phyloP scores from a whole-genome alignment of 2,113 vertebrate species.

The Micronycteris hirsuta region DNA sequence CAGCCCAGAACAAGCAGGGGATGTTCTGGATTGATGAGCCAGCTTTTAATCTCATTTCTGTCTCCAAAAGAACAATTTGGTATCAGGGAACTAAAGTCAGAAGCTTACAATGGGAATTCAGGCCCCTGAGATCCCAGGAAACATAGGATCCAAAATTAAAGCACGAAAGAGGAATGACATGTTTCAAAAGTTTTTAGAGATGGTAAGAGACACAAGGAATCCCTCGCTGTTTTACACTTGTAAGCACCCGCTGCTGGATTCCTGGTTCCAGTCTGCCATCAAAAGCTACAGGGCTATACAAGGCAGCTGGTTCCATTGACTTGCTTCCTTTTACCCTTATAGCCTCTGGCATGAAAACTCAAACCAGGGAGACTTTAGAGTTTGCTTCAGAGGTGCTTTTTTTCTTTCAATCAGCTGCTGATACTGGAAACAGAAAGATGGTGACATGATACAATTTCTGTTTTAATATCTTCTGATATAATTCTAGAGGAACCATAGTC shows the following conservation, averaged over 20 bases:
- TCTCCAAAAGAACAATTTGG: constrained; percentile 32
- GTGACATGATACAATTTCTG: constrained; percentile 73
- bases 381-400: constrained; percentile 57
- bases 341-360: constrained; percentile 76
- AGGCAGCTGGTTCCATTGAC: constrained; percentile 57
- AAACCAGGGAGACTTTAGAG: constrained; percentile 69
- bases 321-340: constrained; percentile 48
- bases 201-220: constrained; percentile 63
- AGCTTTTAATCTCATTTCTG: constrained; percentile 49
- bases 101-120: constrained; percentile 59
- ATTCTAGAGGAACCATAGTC: constrained; percentile 68
- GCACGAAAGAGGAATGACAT: constrained; percentile 47
- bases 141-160: background rate
- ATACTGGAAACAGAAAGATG: constrained; percentile 73
- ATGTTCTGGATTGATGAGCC: background rate
- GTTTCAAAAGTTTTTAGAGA: constrained; percentile 58
- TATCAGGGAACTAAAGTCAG: constrained; percentile 54
- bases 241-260: constrained; percentile 70
- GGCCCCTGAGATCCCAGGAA: background rate
- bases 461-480: constrained; percentile 78
- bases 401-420: constrained; percentile 78
- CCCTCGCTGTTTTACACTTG: constrained; percentile 65
- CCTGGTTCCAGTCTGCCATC: constrained; percentile 70
- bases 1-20: constrained; percentile 34
- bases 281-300: constrained; percentile 65